Evolutionary conservation across 2,888 invertebrate species (phyloP).

Genomic region (Pseudolycoriella hygida): DNA sequence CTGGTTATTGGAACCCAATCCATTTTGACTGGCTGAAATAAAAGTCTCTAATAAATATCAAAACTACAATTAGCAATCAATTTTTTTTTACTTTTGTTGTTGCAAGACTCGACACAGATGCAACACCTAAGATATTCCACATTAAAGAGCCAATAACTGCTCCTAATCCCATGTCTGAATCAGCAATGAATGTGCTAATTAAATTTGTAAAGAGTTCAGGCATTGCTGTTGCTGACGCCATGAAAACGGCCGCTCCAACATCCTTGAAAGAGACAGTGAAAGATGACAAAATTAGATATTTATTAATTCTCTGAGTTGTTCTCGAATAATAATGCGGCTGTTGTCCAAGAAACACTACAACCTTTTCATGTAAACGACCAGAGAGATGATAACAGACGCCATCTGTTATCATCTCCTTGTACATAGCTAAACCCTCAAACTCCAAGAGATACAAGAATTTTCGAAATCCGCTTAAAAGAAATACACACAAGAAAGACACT

Average conservation of each 20-base stretch:
- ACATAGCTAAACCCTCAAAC: no score
- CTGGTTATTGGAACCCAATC: conserved; percentile 37
- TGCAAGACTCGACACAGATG: conserved; percentile 53
- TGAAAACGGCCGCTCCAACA: conserved; percentile 82
- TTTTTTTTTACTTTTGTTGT: conserved; percentile 15
- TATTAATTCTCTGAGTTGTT: no score
- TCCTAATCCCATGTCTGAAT: conserved; percentile 62
- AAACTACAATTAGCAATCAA: no score
- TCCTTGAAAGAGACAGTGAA: conserved; percentile 32
- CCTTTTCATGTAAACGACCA: no score
- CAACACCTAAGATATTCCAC: conserved; percentile 62
- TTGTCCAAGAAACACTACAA: no score
- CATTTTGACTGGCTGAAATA: conserved; percentile 1
- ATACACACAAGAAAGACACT: no score
- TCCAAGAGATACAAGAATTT: no score
- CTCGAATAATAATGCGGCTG: no score
- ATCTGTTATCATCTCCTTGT: no score
- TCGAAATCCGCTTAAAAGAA: no score
- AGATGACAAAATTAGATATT: not conserved
- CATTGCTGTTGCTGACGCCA: conserved; percentile 78
- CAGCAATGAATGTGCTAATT: conserved; percentile 60
- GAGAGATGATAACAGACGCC: no score
- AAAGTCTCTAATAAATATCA: not conserved
- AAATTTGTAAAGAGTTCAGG: conserved; percentile 77
- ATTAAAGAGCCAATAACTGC: conserved; percentile 66